These are phyloP conservation scores for Hemicentrotus pulcherrimus DNA, from an alignment of 35 echinoderm and acorn worm species.

Conservation along the genomic window DNA sequence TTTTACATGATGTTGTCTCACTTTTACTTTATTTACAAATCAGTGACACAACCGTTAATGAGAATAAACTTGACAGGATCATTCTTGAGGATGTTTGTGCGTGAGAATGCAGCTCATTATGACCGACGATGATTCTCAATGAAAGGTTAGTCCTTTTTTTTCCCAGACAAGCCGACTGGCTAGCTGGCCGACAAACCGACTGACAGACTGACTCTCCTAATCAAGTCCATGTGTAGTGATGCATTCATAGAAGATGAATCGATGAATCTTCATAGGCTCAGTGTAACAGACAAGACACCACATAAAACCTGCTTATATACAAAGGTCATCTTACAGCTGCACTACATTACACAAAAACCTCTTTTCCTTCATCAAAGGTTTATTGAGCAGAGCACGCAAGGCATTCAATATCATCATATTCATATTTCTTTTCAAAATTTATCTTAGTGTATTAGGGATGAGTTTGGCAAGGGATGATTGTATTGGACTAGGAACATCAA, in stretches of 20 bases:
- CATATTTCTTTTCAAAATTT: neutral
- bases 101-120: neutral
- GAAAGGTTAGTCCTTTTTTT: neutral
- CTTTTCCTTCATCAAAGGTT: neutral
- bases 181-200: neutral
- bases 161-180: neutral
- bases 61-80: neutral
- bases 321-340: constrained; percentile 4
- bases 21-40: neutral
- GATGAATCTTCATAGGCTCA: constrained; percentile 2
- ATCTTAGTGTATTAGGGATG: neutral
- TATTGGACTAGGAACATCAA: neutral
- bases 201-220: neutral
- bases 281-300: neutral
- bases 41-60: neutral
- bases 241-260: neutral
- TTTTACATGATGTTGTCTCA: too few species aligned
- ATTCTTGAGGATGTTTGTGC: neutral
- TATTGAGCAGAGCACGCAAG: neutral
- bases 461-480: neutral
- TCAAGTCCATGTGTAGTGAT: constrained; percentile 11
- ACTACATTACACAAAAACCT: neutral
- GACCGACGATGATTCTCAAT: neutral
- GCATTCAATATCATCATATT: neutral
- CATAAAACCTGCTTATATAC: neutral